Evolutionary conservation across 2,888 invertebrate species (phyloP).

Genomic region (Epinotia nisella): DNA sequence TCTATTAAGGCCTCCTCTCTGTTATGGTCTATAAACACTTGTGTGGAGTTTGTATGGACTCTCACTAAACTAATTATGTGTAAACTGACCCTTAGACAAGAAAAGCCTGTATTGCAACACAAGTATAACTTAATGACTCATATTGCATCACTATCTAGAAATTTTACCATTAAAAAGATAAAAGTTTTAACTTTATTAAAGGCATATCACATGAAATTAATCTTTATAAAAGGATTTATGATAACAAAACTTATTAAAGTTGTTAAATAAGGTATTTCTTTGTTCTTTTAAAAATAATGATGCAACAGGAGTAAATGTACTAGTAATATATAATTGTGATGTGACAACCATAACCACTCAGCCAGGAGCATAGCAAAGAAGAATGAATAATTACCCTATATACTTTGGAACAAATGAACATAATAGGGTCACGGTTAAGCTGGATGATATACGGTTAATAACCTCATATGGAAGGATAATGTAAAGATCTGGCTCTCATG

Average conservation of each 20-base stretch:
- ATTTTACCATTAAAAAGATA: background rate
- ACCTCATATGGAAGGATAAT: background rate
- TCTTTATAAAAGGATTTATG: background rate
- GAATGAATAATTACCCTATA: background rate
- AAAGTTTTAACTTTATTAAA: background rate
- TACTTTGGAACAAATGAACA: background rate
- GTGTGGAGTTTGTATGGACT: too few relatives aligned
- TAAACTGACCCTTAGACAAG: too few relatives aligned
- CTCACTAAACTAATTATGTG: too few relatives aligned
- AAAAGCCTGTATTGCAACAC: background rate
- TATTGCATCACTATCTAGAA: conserved; percentile 16
- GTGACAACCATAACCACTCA: background rate
- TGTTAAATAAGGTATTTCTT: background rate
- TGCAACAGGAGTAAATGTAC: background rate
- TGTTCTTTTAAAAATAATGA: background rate
- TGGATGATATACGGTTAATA: background rate
- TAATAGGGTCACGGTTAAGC: background rate
- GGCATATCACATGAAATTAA: too few relatives aligned
- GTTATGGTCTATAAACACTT: too few relatives aligned
- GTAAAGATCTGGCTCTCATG: background rate
- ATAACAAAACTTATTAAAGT: background rate
- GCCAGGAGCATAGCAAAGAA: too few relatives aligned
- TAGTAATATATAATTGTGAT: background rate
- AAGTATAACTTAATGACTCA: background rate
- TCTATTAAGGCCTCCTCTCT: too few relatives aligned